phyloP scores from a whole-genome alignment of 1,140 invertebrate species.

The Ptiloglossa arizonensis region DNA sequence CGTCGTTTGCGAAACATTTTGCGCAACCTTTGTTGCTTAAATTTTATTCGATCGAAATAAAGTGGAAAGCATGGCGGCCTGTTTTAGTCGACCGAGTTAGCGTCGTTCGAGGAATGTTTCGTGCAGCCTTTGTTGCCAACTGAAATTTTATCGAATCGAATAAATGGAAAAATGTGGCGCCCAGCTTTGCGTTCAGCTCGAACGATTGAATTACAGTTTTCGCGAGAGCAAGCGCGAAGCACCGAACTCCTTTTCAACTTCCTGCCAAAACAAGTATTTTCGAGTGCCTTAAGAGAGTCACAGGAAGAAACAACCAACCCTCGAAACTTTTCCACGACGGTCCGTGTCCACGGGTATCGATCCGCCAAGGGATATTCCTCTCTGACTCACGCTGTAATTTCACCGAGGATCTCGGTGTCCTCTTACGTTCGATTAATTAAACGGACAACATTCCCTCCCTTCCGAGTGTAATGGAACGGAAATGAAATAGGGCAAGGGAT shows the following conservation, averaged over 20 bases:
- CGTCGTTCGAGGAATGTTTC: too few relatives aligned
- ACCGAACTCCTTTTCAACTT: not conserved
- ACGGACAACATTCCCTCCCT: not conserved
- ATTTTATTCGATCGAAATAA: too few relatives aligned
- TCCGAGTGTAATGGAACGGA: not conserved
- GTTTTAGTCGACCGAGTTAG: too few relatives aligned
- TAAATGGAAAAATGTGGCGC: too few relatives aligned
- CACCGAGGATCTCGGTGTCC: not conserved
- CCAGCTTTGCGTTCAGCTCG: not conserved
- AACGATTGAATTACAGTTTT: not conserved
- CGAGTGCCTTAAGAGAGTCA: not conserved
- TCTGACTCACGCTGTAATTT: constrained; percentile 37
- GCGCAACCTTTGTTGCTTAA: too few relatives aligned
- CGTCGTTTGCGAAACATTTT: too few relatives aligned
- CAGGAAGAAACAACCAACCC: not conserved
- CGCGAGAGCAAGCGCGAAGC: not conserved
- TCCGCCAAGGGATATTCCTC: constrained; percentile 30
- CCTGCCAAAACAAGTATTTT: not conserved
- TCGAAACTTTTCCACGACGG: constrained; percentile 3
- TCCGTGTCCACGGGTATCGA: constrained; percentile 43
- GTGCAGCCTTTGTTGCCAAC: too few relatives aligned
- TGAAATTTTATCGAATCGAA: too few relatives aligned
- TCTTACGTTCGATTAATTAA: constrained; percentile 9
- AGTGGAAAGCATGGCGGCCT: too few relatives aligned
- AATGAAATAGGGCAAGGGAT: not conserved